Conservation (phyloP, 2,113 vertebrate species). For the Noctilio leporinus region DNA sequence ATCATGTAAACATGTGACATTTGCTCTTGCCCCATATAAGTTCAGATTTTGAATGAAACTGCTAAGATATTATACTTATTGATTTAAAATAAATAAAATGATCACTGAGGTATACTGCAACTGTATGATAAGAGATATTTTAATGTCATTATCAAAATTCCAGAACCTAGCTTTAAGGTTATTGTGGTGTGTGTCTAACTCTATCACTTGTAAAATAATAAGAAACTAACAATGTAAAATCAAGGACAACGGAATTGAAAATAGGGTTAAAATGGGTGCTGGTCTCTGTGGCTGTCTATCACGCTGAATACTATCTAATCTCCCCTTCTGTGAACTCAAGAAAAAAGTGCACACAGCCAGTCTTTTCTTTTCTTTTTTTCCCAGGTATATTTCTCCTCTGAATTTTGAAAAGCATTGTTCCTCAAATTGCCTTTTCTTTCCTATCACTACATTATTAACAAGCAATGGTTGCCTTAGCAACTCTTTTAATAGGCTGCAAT, state of each 20-base stretch:
- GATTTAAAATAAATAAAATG: neutral
- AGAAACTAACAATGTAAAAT: neutral
- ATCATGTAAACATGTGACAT: neutral
- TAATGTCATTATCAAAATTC: neutral
- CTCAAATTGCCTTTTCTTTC: conserved; percentile 49
- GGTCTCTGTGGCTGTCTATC: neutral
- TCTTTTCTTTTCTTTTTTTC: neutral
- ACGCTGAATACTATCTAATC: neutral
- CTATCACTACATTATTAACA: conserved; percentile 59
- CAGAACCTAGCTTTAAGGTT: neutral
- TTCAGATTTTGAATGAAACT: neutral
- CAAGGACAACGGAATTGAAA: neutral
- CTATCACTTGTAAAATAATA: neutral
- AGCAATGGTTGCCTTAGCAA: conserved; percentile 69
- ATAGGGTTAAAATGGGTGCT: neutral
- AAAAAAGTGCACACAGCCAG: neutral
- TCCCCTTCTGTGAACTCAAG: neutral
- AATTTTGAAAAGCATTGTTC: conserved; percentile 54
- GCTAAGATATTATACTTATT: neutral
- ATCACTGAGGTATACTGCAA: neutral
- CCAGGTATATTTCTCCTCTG: conserved; percentile 8
- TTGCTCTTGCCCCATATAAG: neutral
- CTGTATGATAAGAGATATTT: neutral
- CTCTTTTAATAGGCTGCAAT: conserved; percentile 44
- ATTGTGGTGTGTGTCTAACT: neutral